phyloP scores from a whole-genome alignment of 1,140 invertebrate species.

The Globodera rostochiensis region DNA sequence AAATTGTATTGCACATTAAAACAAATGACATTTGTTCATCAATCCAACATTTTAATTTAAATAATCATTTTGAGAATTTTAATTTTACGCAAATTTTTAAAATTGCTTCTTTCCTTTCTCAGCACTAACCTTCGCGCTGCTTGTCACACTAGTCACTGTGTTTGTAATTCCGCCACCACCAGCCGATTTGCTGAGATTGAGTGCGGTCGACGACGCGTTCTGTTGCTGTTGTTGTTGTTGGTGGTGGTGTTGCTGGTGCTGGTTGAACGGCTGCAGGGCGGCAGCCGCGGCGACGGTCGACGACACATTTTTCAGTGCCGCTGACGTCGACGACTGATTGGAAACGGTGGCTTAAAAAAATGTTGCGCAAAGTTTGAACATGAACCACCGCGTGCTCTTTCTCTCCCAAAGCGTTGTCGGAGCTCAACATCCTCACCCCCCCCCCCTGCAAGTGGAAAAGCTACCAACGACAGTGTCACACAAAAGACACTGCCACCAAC shows the following conservation, averaged over 20 bases:
- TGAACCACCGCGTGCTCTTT: no score
- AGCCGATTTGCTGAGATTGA: conserved; percentile 15
- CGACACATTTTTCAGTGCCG: neutral
- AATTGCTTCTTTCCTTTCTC: no score
- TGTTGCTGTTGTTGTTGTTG: neutral
- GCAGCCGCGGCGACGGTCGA: neutral
- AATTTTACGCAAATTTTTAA: no score
- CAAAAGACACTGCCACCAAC: neutral
- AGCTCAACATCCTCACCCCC: no score
- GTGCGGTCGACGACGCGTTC: neutral
- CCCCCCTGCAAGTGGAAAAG: no score
- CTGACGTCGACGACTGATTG: neutral
- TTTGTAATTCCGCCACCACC: neutral
- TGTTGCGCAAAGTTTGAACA: neutral
- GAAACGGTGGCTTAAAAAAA: neutral
- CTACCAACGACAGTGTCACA: neutral
- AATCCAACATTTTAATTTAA: neutral
- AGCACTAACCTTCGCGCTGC: neutral
- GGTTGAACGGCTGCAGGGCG: neutral
- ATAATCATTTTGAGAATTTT: no score
- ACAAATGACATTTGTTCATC: neutral
- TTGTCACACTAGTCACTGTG: neutral
- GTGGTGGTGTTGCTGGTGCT: neutral
- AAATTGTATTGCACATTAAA: neutral
- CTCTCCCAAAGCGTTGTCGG: no score